Percentiles rank a stretch among this genome's conserved stretches.
These are phyloP conservation scores for Parochlus steinenii DNA, from an alignment of 2,888 invertebrate species.

Conservation along the genomic window DNA sequence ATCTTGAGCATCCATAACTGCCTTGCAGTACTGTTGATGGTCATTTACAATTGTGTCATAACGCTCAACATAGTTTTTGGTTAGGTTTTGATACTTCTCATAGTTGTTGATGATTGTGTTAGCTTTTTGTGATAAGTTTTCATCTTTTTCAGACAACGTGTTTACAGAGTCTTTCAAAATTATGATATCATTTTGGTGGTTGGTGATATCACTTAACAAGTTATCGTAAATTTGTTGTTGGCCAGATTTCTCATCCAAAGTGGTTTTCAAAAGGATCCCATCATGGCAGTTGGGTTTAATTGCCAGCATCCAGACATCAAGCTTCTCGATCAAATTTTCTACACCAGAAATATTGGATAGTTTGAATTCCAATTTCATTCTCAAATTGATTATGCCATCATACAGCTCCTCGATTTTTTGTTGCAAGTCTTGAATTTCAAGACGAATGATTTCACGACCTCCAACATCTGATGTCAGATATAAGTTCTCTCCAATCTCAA, in stretches of 20 bases:
- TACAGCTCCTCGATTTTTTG: conserved; percentile 65
- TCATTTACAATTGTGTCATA: conserved; percentile 79
- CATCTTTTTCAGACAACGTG: conserved; percentile 60
- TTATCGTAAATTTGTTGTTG: conserved; percentile 73
- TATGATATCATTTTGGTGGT: conserved; percentile 70
- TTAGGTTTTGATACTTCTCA: conserved; percentile 47
- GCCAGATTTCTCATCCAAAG: conserved; percentile 78
- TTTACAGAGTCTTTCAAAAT: conserved; percentile 67
- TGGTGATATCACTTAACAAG: conserved; percentile 63
- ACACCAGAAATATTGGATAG: conserved; percentile 79
- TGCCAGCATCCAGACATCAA: conserved; percentile 61
- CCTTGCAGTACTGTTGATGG: conserved; percentile 76
- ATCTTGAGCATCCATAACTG: conserved; percentile 70
- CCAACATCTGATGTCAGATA: conserved; percentile 74
- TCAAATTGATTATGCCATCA: conserved; percentile 59
- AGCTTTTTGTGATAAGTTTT: conserved; percentile 55
- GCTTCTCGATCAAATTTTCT: conserved; percentile 65
- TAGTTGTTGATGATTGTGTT: conserved; percentile 55
- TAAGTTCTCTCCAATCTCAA: conserved; percentile 75
- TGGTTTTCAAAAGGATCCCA: conserved; percentile 67
- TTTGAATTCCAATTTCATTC: conserved; percentile 67
- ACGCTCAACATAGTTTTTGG: conserved; percentile 60
- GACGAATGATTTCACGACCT: conserved; percentile 69
- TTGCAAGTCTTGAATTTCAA: conserved; percentile 69
- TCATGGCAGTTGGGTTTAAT: conserved; percentile 58